Percentiles rank a stretch among this genome's conserved stretches.
Evolutionary conservation across 2,888 invertebrate genomes (phyloP).

Genomic region (Hanleya hanleyi): DNA sequence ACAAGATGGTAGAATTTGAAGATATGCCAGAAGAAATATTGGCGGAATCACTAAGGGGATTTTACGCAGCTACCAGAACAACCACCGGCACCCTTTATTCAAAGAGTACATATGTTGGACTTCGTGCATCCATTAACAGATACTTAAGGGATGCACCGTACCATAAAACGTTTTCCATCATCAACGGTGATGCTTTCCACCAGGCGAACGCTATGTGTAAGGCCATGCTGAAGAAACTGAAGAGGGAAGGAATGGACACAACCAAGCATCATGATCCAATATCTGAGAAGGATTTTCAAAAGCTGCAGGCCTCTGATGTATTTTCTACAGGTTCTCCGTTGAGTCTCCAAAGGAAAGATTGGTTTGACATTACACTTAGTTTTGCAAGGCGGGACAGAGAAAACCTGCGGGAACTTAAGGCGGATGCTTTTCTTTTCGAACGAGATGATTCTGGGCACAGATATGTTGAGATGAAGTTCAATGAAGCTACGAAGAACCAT

Average conservation of each 20-base stretch:
- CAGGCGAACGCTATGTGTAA: constrained; percentile 15
- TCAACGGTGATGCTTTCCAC: constrained; percentile 2
- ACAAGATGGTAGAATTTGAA: not conserved
- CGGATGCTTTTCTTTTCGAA: constrained; percentile 13
- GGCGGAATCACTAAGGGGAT: not conserved
- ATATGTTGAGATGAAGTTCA: constrained; percentile 19
- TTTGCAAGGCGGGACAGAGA: constrained; percentile 24
- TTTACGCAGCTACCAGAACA: not conserved
- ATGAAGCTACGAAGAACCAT: constrained; percentile 27
- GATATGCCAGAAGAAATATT: not conserved
- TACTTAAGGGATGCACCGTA: constrained; percentile 5
- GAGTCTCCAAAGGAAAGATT: constrained; percentile 18
- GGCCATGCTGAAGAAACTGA: constrained; percentile 17
- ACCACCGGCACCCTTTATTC: not conserved
- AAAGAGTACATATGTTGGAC: not conserved
- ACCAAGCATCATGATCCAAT: constrained; percentile 17
- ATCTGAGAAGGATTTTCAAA: constrained; percentile 1
- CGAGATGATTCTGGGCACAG: no score
- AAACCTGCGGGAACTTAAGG: constrained; percentile 15
- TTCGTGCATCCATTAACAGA: not conserved
- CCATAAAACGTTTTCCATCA: not conserved
- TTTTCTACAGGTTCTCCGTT: constrained; percentile 4
- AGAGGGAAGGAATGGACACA: constrained; percentile 18
- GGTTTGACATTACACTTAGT: constrained; percentile 27
- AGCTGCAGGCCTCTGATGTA: constrained; percentile 9